Percentiles rank a stretch among this genome's conserved stretches.
phyloP scores from a whole-genome alignment of 1,140 invertebrate genomes.

The Cydia amplana region DNA sequence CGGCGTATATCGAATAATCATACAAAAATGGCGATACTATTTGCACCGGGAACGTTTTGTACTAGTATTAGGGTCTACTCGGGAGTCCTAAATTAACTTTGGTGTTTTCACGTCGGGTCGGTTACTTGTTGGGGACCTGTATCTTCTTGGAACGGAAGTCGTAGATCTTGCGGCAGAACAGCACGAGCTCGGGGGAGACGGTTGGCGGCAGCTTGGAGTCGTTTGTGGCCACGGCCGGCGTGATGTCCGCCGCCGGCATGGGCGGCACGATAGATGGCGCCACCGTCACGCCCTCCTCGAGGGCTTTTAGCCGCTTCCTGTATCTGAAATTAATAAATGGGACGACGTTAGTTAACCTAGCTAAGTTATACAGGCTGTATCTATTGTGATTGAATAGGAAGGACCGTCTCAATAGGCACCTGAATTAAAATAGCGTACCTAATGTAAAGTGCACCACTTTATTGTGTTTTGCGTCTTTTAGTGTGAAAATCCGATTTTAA shows the following conservation, averaged over 20 bases:
- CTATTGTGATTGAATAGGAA: not conserved
- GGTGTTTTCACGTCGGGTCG: constrained; percentile 49
- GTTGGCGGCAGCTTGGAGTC: constrained; percentile 87
- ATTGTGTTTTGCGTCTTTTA: no score
- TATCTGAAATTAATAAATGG: constrained; percentile 64
- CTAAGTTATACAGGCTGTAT: not conserved
- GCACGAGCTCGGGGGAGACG: constrained; percentile 91
- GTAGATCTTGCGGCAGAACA: constrained; percentile 96
- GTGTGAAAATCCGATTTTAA: no score
- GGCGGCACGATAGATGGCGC: constrained; percentile 68
- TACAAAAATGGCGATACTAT: constrained; percentile 50
- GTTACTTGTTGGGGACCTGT: constrained; percentile 70
- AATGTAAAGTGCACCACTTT: no score
- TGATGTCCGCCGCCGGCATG: constrained; percentile 60
- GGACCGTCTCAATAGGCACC: no score
- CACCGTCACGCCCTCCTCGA: constrained; percentile 76
- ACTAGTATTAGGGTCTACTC: constrained; percentile 60
- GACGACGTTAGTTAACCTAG: not conserved
- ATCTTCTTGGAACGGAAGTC: constrained; percentile 94
- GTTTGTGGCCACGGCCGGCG: constrained; percentile 56
- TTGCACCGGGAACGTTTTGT: constrained; percentile 65
- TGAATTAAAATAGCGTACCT: no score
- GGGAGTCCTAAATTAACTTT: constrained; percentile 51
- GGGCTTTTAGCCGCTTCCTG: constrained; percentile 79
- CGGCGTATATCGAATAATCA: constrained; percentile 50